Evolutionary conservation across 1,140 invertebrate genomes (phyloP), one percentile per base, ranked within the genome.

Genomic region (Prorops nasuta): DNA sequence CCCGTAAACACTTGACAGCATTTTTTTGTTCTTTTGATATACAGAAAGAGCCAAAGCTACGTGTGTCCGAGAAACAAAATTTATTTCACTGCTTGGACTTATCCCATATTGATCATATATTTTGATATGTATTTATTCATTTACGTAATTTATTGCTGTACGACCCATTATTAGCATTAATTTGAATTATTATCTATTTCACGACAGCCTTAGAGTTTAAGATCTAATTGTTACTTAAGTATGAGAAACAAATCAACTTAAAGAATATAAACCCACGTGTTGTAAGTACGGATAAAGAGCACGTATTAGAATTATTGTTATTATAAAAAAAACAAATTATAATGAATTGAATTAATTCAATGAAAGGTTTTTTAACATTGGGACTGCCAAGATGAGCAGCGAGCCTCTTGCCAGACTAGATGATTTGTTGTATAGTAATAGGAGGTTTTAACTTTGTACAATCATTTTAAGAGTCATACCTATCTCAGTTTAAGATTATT

Each of bases 141-240:
- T 67, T 64, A 66, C 53, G 52, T 75, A 75, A 75, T 74, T 75
- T 75, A 75, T 75, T 75, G 61, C 66, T 71, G 54, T 72, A 71
- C 58, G 60, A 69, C 67, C 58, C 58, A 63, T 63, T 58, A 58
- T 58, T 54, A 44, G 53, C 37, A 19, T 31, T 55, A 44, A 54
- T 57, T 58, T 62, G 18, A 32, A 32, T 45, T 52, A 55, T 63
- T 58, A 47, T 41, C 36, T 44, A 36, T 50, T 42, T 59, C 36
- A 41, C 48, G 47, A 47, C 54, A 54, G 48, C 48, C 24, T 51
- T 61, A 56, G 49, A 49, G 36, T 35, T 56, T 56, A 58, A 60
- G 42, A 16, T 24, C 58, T 58, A 58, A 44, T 63, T 55, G 52
- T 61, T 61, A 61, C 42, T 55, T 64, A 55, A 50, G 36, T 54